Percentiles rank a stretch among this genome's conserved stretches.
Conservation (phyloP, 2,797 vertebrate genomes). For the Amphiprion clarkii region DNA sequence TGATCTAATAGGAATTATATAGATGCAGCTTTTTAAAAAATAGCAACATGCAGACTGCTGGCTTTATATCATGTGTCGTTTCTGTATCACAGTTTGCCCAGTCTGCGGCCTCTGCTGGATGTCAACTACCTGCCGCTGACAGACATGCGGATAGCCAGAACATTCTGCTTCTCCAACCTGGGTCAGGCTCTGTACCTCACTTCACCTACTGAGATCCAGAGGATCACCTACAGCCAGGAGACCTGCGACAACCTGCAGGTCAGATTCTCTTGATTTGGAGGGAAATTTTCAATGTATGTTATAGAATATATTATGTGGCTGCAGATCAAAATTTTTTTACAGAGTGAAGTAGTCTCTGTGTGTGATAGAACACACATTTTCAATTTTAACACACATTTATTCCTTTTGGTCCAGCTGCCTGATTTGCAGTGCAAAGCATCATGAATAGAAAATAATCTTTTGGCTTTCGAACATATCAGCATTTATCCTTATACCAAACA, state of each 20-base stretch:
- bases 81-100: constrained; percentile 90
- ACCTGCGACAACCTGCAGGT: constrained; percentile 99
- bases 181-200: constrained; percentile 98
- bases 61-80: not conserved
- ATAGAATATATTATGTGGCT: too few relatives aligned
- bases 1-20: too few relatives aligned
- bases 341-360: too few relatives aligned
- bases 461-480: not conserved
- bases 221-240: constrained; percentile 97
- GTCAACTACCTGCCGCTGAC: constrained; percentile 97
- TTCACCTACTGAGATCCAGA: constrained; percentile 97
- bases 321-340: too few relatives aligned
- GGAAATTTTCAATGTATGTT: too few relatives aligned
- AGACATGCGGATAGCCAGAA: constrained; percentile 99
- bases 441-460: not conserved
- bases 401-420: too few relatives aligned
- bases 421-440: too few relatives aligned
- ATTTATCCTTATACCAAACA: not conserved
- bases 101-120: constrained; percentile 95
- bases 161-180: constrained; percentile 98
- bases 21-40: too few relatives aligned
- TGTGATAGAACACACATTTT: too few relatives aligned
- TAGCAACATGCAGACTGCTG: too few relatives aligned
- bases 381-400: not conserved
- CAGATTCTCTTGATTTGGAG: constrained; percentile 20